Conservation (phyloP, 2,797 vertebrate species). For the Crocidura indochinensis region DNA sequence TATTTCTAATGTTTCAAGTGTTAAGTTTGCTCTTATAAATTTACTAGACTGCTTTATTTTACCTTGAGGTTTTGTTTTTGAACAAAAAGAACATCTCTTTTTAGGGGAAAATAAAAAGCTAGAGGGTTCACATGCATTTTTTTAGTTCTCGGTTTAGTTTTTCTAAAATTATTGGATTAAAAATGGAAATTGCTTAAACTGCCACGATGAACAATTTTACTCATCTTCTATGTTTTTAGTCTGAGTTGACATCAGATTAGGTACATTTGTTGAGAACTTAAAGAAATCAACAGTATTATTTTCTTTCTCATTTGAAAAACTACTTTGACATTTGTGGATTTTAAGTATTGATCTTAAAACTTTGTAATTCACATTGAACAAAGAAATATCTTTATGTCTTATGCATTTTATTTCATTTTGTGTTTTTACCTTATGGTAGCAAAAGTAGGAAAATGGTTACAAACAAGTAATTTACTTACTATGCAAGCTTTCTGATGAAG, state of each 20-base stretch:
- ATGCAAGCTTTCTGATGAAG: conserved; percentile 70
- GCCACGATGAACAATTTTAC: background rate
- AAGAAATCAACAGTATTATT: background rate
- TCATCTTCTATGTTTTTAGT: conserved; percentile 6
- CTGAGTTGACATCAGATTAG: conserved; percentile 14
- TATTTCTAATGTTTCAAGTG: conserved; percentile 28
- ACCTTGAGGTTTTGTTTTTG: background rate
- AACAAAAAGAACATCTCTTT: conserved; percentile 33
- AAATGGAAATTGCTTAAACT: conserved; percentile 21
- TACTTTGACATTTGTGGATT: conserved; percentile 20
- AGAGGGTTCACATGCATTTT: background rate
- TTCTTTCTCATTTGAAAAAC: background rate
- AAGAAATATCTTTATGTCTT: conserved; percentile 20
- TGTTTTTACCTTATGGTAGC: conserved; percentile 63
- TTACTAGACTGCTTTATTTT: background rate
- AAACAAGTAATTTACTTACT: conserved; percentile 79
- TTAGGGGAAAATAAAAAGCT: conserved; percentile 6
- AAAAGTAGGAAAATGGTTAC: conserved; percentile 70
- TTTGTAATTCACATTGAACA: background rate
- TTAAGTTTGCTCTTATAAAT: conserved; percentile 61
- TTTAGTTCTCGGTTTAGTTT: conserved; percentile 58
- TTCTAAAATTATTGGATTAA: background rate
- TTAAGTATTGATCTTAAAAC: background rate
- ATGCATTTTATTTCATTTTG: conserved; percentile 48
- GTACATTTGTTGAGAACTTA: background rate